Percentiles rank a stretch among this genome's conserved stretches.
Evolutionary conservation across 2,888 invertebrate species (phyloP).

Genomic region (Cistogaster globosa): DNA sequence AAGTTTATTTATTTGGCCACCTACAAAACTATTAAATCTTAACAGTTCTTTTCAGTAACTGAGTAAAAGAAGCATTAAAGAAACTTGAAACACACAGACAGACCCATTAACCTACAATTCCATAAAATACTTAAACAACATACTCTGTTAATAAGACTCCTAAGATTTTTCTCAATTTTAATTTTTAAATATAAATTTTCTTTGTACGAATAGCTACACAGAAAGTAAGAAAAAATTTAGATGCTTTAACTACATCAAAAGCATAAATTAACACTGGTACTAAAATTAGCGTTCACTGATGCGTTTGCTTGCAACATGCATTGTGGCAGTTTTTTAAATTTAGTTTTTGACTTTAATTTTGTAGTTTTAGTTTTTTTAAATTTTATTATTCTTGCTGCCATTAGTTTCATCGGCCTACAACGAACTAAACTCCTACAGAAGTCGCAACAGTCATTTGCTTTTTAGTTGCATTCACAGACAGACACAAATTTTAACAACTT

Average conservation of each 20-base stretch:
- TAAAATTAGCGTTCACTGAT: constrained; percentile 64
- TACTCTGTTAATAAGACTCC: constrained; percentile 37
- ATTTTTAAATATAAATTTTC: constrained; percentile 1
- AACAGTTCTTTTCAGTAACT: not conserved
- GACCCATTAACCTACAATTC: constrained; percentile 73
- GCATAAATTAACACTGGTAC: constrained; percentile 16
- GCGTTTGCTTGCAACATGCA: constrained; percentile 57
- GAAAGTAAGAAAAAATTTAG: constrained; percentile 37
- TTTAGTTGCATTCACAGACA: constrained; percentile 2
- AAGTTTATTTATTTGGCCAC: not conserved
- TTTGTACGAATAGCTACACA: not conserved
- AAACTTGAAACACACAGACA: constrained; percentile 26
- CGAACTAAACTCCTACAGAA: constrained; percentile 36
- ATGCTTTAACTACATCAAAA: not conserved
- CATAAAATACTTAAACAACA: constrained; percentile 51
- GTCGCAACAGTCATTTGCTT: constrained; percentile 4
- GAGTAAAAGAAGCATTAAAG: no score
- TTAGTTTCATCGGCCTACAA: constrained; percentile 46
- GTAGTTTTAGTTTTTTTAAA: not conserved
- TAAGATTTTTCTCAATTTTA: not conserved
- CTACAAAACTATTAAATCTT: constrained; percentile 16
- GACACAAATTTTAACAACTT: constrained; percentile 36
- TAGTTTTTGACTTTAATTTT: not conserved
- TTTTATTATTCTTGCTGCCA: constrained; percentile 6
- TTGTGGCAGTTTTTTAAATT: constrained; percentile 42